These are phyloP conservation scores for Chionis minor DNA, from an alignment of 2,113 vertebrate genomes.

Conservation along the genomic window DNA sequence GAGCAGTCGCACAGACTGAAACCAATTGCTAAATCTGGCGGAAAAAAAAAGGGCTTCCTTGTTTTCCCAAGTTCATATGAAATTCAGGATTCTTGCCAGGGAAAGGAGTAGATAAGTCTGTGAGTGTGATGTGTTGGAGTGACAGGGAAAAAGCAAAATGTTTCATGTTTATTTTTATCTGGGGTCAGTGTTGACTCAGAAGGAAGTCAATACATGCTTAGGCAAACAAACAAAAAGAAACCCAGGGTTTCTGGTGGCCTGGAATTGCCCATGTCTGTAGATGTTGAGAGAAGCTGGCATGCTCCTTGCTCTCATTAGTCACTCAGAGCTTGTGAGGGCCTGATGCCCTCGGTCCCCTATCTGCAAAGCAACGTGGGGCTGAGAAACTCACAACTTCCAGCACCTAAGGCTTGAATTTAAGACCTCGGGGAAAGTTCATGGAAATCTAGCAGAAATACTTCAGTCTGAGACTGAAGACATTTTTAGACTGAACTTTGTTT, in stretches of 20 bases:
- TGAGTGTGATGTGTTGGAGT: neutral
- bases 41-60: neutral
- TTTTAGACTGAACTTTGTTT: neutral
- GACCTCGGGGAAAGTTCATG: neutral
- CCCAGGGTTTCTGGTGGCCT: neutral
- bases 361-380: neutral
- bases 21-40: slow-evolving; percentile 21
- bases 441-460: neutral
- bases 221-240: neutral
- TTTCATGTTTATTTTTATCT: slow-evolving; percentile 1
- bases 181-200: slow-evolving; percentile 29
- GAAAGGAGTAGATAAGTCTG: neutral
- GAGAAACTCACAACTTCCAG: neutral
- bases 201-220: neutral
- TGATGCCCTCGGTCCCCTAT: neutral
- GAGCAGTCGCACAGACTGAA: neutral
- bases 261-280: neutral
- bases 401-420: neutral
- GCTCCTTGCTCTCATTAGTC: neutral
- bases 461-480: neutral
- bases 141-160: slow-evolving; percentile 1
- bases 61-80: neutral
- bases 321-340: neutral
- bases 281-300: neutral
- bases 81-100: slow-evolving; percentile 17